A percentile compares a stretch with the other conserved stretches of the same genome.
Evolutionary conservation across 2,888 invertebrate genomes (phyloP).

Genomic region (Clivina fossor): DNA sequence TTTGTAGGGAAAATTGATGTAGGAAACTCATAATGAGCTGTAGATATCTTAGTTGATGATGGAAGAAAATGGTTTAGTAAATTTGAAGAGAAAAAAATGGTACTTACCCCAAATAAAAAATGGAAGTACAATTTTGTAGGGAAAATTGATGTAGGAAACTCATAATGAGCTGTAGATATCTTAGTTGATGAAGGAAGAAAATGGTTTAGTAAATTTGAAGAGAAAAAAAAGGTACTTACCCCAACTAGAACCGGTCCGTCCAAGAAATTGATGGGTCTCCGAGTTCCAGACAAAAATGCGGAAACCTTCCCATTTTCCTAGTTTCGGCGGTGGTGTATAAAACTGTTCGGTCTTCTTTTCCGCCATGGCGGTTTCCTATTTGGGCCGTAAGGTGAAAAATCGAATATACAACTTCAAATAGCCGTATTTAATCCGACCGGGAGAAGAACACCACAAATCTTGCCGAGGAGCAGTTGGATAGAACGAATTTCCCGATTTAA

Average conservation of each 20-base stretch:
- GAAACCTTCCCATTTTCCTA: constrained; percentile 84
- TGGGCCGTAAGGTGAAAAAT: too few relatives aligned
- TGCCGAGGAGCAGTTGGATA: too few relatives aligned
- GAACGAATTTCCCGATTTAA: too few relatives aligned
- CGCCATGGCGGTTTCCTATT: constrained; percentile 60
- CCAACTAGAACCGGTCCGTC: constrained; percentile 92
- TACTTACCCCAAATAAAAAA: constrained; percentile 99
- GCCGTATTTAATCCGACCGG: too few relatives aligned
- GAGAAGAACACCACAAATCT: too few relatives aligned
- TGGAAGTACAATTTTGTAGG: too few relatives aligned
- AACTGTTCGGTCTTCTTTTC: constrained; percentile 78
- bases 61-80: background rate
- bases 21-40: too few relatives aligned
- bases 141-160: too few relatives aligned
- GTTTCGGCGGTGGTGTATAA: constrained; percentile 77
- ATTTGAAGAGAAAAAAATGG: background rate
- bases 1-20: background rate
- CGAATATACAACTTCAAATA: too few relatives aligned
- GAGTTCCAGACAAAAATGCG: constrained; percentile 87
- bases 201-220: background rate
- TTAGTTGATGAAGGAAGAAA: background rate
- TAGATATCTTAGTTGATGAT: background rate
- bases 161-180: too few relatives aligned
- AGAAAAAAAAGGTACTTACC: constrained; percentile 71
- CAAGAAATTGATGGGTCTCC: constrained; percentile 88